These are phyloP conservation scores for Calyptommatus sinebrachiatus DNA, from an alignment of 2,113 vertebrate genomes.

Conservation along the genomic window DNA sequence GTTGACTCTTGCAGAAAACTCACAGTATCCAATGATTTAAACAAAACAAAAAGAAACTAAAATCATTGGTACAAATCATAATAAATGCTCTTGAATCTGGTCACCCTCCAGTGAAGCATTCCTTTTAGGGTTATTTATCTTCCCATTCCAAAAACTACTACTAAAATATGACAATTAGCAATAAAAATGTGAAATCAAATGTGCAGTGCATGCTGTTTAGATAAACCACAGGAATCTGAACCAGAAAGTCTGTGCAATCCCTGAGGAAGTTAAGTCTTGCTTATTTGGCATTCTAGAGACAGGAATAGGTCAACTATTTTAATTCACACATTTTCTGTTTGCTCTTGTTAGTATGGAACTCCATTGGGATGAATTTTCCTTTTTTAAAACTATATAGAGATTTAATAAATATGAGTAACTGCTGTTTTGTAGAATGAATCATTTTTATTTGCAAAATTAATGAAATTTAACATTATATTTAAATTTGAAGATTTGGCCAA, in stretches of 20 bases:
- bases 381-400: too few species aligned
- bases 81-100: not conserved
- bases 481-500: too few species aligned
- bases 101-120: not conserved
- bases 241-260: not conserved
- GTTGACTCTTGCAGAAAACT: not conserved
- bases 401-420: too few species aligned
- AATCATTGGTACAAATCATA: not conserved
- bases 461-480: too few species aligned
- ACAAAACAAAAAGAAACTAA: too few species aligned
- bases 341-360: too few species aligned
- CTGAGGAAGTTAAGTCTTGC: not conserved
- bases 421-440: too few species aligned
- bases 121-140: constrained; percentile 11
- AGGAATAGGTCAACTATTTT: too few species aligned
- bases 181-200: constrained; percentile 4
- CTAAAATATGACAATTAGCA: constrained; percentile 6
- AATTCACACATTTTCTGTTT: too few species aligned
- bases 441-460: too few species aligned
- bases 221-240: not conserved
- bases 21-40: not conserved
- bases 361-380: too few species aligned
- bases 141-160: not conserved
- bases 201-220: not conserved
- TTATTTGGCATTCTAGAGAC: not conserved